Conservation (phyloP, 1,140 invertebrate genomes). For the Heterodera schachtii region DNA sequence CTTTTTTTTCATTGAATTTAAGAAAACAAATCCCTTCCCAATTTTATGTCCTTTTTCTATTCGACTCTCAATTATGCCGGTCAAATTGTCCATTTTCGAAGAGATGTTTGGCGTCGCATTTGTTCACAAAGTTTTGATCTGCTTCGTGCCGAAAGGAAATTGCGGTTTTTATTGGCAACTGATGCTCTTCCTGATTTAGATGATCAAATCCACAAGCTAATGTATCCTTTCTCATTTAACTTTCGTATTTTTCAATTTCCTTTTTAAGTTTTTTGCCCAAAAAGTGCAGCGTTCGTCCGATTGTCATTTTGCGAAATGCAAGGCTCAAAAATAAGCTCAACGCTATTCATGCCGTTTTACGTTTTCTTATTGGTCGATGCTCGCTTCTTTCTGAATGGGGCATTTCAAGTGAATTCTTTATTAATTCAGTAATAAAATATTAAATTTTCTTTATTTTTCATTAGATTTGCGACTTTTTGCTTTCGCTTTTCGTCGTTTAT, state of each 20-base stretch:
- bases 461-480: conserved; percentile 23
- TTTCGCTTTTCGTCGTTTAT: conserved; percentile 5
- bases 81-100: conserved; percentile 3
- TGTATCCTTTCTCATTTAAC: conserved; percentile 7
- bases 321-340: background rate
- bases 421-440: background rate
- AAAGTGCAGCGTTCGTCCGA: conserved; percentile 19
- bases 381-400: conserved; percentile 27
- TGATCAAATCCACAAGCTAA: background rate
- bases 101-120: conserved; percentile 10
- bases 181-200: background rate
- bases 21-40: background rate
- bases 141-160: background rate
- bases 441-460: conserved; percentile 15
- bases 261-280: conserved; percentile 4
- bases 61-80: background rate
- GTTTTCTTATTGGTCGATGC: conserved; percentile 17
- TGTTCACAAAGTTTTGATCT: background rate
- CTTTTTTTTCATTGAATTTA: background rate
- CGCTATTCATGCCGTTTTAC: conserved; percentile 14
- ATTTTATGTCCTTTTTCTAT: conserved; percentile 1
- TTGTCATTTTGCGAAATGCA: conserved; percentile 25
- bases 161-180: background rate
- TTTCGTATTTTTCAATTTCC: background rate
- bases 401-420: conserved; percentile 15